Percentiles rank a stretch among this genome's conserved stretches.
Conservation (phyloP, 2,797 vertebrate species). For the Sebastes paucispinis region DNA sequence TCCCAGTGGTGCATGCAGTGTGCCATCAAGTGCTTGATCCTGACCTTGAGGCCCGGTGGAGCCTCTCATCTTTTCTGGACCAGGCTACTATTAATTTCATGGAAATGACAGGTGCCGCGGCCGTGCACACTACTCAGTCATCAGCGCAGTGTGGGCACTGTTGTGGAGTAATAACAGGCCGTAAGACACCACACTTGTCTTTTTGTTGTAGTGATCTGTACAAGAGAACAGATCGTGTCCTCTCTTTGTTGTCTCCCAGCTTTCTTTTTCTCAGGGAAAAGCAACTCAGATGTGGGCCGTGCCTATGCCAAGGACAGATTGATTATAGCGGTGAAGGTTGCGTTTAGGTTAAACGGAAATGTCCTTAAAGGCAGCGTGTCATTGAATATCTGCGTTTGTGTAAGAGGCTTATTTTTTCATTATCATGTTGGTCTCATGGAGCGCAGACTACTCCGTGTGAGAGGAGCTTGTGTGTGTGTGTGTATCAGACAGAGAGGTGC, state of each 20-base stretch:
- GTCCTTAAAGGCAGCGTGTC: slow-evolving; percentile 1
- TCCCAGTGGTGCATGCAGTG: neutral
- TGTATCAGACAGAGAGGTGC: neutral
- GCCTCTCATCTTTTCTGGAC: slow-evolving; percentile 25
- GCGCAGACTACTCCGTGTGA: neutral
- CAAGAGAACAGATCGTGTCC: neutral
- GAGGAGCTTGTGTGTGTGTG: neutral
- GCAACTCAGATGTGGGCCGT: neutral
- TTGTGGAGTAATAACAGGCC: slow-evolving; percentile 10
- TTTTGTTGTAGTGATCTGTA: neutral
- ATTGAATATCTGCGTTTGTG: slow-evolving; percentile 1
- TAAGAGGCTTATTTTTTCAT: slow-evolving; percentile 27
- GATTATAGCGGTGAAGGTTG: neutral
- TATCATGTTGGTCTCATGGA: slow-evolving; percentile 9
- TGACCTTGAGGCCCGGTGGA: slow-evolving; percentile 31
- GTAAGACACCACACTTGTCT: neutral
- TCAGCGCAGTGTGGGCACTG: neutral
- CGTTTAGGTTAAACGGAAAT: neutral
- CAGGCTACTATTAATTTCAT: slow-evolving; percentile 23
- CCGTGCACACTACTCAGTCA: neutral
- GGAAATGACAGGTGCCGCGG: slow-evolving; percentile 28
- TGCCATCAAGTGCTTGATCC: slow-evolving; percentile 13
- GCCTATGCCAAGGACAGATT: neutral
- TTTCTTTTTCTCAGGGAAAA: neutral
- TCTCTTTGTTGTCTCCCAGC: neutral